Conservation (phyloP, 2,888 invertebrate species). For the Drosophila cracens region DNA sequence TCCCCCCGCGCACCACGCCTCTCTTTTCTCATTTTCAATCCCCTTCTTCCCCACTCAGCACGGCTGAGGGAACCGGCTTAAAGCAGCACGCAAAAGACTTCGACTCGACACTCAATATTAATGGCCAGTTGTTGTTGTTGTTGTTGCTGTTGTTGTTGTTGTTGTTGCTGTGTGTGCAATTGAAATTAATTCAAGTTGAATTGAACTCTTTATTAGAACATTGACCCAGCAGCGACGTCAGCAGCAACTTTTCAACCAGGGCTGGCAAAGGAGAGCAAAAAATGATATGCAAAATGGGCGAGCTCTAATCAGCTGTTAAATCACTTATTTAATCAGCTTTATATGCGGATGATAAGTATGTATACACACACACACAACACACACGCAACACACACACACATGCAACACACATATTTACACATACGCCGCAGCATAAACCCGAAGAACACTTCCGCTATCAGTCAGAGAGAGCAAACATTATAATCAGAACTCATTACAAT, state of each 20-base stretch:
- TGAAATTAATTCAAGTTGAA: slow-evolving; percentile 80
- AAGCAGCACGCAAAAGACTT: slow-evolving; percentile 52
- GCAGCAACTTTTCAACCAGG: background rate
- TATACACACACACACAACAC: background rate
- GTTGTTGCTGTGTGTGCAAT: slow-evolving; percentile 58
- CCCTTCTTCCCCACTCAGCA: slow-evolving; percentile 2
- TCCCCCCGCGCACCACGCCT: background rate
- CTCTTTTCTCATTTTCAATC: background rate
- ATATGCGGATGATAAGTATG: background rate
- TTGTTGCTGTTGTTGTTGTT: slow-evolving; percentile 20
- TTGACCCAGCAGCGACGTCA: slow-evolving; percentile 62
- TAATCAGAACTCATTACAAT: slow-evolving; percentile 60
- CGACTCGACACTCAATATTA: slow-evolving; percentile 41
- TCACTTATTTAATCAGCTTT: slow-evolving; percentile 77
- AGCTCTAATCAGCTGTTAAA: slow-evolving; percentile 59
- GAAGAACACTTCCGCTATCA: slow-evolving; percentile 57
- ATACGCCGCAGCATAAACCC: slow-evolving; percentile 16
- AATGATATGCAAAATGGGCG: slow-evolving; percentile 16
- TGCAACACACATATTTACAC: background rate
- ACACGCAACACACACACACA: background rate
- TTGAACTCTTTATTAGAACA: slow-evolving; percentile 77
- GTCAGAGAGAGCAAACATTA: slow-evolving; percentile 54
- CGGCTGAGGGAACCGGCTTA: slow-evolving; percentile 55
- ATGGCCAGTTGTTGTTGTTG: slow-evolving; percentile 18
- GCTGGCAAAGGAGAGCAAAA: background rate